phyloP scores from a whole-genome alignment of 37 sponge, comb jelly and placozoan species.

The Axinella damicornis region DNA sequence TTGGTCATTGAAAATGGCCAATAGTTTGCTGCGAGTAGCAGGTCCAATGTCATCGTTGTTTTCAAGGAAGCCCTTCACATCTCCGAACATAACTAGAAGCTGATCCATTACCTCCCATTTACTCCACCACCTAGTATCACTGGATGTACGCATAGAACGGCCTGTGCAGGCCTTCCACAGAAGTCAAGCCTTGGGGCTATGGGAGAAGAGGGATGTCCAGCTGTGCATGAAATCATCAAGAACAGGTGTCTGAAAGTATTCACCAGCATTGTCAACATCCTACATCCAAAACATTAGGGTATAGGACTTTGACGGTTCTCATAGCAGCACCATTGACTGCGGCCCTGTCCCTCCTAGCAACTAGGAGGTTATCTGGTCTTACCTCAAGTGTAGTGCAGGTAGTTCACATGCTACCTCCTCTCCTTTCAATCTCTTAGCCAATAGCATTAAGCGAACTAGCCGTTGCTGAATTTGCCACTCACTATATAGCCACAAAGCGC shows the following conservation, averaged over 20 bases:
- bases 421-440: constrained; percentile 15
- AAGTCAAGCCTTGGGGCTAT: constrained; percentile 45
- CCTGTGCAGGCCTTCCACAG: constrained; percentile 51
- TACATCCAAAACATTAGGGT: background rate
- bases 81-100: too few species aligned
- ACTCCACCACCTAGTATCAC: constrained; percentile 32
- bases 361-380: background rate
- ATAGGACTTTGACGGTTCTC: constrained; percentile 20
- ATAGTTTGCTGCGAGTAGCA: too few species aligned
- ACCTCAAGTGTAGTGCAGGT: background rate
- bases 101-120: too few species aligned
- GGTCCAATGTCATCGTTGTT: too few species aligned
- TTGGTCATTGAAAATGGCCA: too few species aligned
- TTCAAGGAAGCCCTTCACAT: too few species aligned
- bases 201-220: constrained; percentile 58
- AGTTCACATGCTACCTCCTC: constrained; percentile 34
- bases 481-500: background rate
- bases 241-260: background rate
- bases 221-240: background rate
- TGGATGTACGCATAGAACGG: constrained; percentile 41
- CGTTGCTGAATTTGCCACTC: constrained; percentile 12
- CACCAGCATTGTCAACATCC: background rate
- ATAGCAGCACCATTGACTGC: constrained; percentile 16
- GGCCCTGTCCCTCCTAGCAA: constrained; percentile 25
- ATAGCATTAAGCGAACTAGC: constrained; percentile 5